Percentiles rank a stretch among this genome's conserved stretches.
Evolutionary conservation across 1,140 invertebrate species (phyloP).

Genomic region (Berghia stephanieae): DNA sequence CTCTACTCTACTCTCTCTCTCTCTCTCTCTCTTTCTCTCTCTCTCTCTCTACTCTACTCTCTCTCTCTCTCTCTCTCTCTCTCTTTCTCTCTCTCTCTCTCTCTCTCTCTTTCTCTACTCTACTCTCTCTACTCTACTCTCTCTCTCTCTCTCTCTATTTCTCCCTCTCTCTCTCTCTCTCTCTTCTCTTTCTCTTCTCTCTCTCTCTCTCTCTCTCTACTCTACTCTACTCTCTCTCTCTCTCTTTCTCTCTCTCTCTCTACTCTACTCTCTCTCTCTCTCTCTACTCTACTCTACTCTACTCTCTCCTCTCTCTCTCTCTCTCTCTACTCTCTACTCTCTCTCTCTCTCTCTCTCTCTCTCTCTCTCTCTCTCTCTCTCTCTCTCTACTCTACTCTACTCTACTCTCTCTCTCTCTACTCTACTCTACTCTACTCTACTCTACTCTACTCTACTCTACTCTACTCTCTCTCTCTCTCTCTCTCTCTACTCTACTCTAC

Average conservation of each 20-base stretch:
- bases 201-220: not conserved
- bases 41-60: not conserved
- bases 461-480: constrained; percentile 3
- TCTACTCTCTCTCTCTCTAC: not conserved
- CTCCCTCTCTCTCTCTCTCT: no score
- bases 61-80: not conserved
- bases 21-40: not conserved
- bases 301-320: not conserved
- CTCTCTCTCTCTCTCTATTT: not conserved
- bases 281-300: not conserved
- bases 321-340: not conserved
- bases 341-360: not conserved
- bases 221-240: not conserved
- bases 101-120: not conserved
- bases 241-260: no score
- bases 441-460: not conserved
- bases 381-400: constrained; percentile 6
- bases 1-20: not conserved
- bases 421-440: not conserved
- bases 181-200: not conserved
- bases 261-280: not conserved
- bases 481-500: not conserved
- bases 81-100: not conserved
- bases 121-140: not conserved
- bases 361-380: no score